A percentile compares a stretch with the other conserved stretches of the same genome.
Conservation (phyloP, 2,797 vertebrate species). For the Calcarius lapponicus region DNA sequence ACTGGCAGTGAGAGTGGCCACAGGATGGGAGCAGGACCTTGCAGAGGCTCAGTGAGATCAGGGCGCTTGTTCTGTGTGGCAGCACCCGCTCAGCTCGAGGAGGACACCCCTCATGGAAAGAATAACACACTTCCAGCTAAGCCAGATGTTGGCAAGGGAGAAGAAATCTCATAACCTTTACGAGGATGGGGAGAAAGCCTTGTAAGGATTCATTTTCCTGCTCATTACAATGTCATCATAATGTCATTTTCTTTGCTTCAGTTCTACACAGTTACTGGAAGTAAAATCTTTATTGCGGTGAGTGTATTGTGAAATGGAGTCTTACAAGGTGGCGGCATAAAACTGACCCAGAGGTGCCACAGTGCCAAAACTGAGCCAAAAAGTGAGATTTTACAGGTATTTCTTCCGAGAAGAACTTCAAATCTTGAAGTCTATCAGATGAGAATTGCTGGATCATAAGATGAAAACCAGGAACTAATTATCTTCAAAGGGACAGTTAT, state of each 20-base stretch:
- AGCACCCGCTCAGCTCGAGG: not conserved
- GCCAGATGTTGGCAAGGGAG: not conserved
- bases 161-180: not conserved
- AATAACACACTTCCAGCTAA: not conserved
- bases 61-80: not conserved
- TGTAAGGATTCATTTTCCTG: not conserved
- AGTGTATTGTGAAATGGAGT: not conserved
- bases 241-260: not conserved
- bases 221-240: not conserved
- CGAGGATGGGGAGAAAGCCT: not conserved
- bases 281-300: not conserved
- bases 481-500: constrained; percentile 30
- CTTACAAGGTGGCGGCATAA: not conserved
- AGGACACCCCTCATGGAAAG: not conserved
- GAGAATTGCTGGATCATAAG: not conserved
- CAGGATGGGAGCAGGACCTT: not conserved
- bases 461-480: not conserved
- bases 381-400: not conserved
- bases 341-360: not conserved
- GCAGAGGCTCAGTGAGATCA: not conserved
- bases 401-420: not conserved
- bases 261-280: not conserved
- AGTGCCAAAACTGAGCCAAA: not conserved
- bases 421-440: not conserved
- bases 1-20: not conserved